A percentile compares a stretch with the other conserved stretches of the same genome.
Evolutionary conservation across 2,113 vertebrate species (phyloP).

Genomic region (Anser cygnoides): DNA sequence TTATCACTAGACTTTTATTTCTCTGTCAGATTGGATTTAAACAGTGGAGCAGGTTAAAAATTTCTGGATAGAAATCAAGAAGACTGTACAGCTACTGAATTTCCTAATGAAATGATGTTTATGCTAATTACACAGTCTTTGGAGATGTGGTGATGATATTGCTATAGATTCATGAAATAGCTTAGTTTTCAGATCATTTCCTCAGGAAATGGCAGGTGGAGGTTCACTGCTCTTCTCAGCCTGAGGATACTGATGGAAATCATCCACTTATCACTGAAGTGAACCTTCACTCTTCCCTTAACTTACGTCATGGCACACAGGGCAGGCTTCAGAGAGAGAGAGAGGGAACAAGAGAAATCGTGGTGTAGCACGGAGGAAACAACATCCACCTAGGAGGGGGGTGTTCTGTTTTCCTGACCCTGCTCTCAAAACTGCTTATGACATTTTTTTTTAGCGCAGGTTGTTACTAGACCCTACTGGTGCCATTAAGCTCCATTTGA

Average conservation of each 20-base stretch:
- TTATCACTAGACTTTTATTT: background rate
- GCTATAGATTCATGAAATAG: background rate
- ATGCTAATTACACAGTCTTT: background rate
- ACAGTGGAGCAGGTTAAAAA: background rate
- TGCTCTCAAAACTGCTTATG: background rate
- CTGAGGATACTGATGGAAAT: background rate
- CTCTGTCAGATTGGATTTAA: background rate
- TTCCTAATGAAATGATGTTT: too few relatives aligned
- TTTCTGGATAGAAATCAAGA: background rate
- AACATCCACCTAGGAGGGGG: background rate
- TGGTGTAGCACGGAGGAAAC: background rate
- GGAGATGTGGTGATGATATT: background rate
- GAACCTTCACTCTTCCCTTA: background rate
- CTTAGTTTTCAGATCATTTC: background rate
- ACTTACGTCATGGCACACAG: background rate
- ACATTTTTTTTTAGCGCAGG: background rate
- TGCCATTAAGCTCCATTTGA: background rate
- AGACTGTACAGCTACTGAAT: background rate
- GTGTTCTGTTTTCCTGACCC: background rate
- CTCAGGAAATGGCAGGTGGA: background rate
- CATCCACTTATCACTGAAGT: background rate
- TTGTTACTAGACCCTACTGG: background rate
- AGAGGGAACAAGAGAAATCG: background rate
- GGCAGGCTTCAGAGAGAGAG: background rate
- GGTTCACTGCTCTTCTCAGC: background rate